These are phyloP conservation scores for Allophyes oxyacanthae DNA, from an alignment of 2,888 invertebrate genomes.

Conservation along the genomic window DNA sequence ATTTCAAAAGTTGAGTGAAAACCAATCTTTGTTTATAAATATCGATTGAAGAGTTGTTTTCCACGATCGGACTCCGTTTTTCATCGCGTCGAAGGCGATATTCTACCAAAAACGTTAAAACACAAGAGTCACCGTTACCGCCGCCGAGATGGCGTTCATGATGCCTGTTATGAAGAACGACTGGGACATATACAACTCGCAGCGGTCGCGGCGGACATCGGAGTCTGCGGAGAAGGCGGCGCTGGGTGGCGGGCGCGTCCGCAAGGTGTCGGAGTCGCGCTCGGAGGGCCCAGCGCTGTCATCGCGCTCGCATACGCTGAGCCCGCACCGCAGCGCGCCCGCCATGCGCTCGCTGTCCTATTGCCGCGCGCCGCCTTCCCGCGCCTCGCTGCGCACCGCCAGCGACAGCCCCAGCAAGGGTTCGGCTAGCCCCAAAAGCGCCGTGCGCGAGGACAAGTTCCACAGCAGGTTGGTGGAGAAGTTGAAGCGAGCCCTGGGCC, in stretches of 20 bases:
- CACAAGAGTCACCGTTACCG: constrained; percentile 78
- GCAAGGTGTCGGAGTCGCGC: constrained; percentile 93
- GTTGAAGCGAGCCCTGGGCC: constrained; percentile 92
- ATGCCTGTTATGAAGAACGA: constrained; percentile 98
- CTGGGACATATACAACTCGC: constrained; percentile 97
- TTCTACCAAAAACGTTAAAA: constrained; percentile 82
- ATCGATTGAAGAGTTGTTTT: constrained; percentile 73
- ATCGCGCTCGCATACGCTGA: constrained; percentile 88
- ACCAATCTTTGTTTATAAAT: constrained; percentile 56
- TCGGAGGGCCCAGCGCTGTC: constrained; percentile 93
- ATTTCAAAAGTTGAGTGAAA: constrained; percentile 56
- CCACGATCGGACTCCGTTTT: constrained; percentile 63
- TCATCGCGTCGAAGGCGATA: constrained; percentile 66
- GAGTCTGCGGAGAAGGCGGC: constrained; percentile 89
- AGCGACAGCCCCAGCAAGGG: constrained; percentile 91
- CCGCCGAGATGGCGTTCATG: constrained; percentile 96
- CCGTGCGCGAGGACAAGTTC: constrained; percentile 91
- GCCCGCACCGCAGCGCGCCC: constrained; percentile 92
- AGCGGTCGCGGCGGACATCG: constrained; percentile 93
- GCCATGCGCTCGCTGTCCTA: constrained; percentile 90
- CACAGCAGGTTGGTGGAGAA: constrained; percentile 94
- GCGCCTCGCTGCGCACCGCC: constrained; percentile 90
- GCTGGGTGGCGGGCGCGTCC: constrained; percentile 83
- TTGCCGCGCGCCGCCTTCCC: constrained; percentile 87
- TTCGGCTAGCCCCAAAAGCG: constrained; percentile 91